phyloP scores from a whole-genome alignment of 2,888 invertebrate species.

The Allophyes oxyacanthae region DNA sequence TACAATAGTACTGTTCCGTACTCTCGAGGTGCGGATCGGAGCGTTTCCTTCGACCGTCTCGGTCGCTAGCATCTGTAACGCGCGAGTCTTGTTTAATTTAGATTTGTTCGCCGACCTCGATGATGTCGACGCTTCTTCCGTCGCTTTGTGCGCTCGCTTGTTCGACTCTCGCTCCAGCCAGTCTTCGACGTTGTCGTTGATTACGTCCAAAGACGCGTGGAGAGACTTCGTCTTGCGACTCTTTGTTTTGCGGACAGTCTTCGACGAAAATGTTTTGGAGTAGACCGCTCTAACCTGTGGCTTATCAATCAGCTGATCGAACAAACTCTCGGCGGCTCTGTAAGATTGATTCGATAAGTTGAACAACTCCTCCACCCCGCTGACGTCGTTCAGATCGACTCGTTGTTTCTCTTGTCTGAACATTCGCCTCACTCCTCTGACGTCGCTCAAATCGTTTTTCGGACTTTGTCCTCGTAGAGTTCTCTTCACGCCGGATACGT shows the following conservation, averaged over 20 bases:
- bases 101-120: conserved; percentile 49
- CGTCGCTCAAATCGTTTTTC: conserved; percentile 72
- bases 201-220: conserved; percentile 62
- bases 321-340: conserved; percentile 62
- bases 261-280: conserved; percentile 70
- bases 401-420: conserved; percentile 58
- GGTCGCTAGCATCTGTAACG: conserved; percentile 68
- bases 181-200: conserved; percentile 67
- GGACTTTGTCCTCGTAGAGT: conserved; percentile 64
- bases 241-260: conserved; percentile 48
- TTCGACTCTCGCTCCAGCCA: conserved; percentile 73
- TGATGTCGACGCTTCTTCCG: conserved; percentile 42
- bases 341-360: conserved; percentile 59
- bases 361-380: conserved; percentile 78
- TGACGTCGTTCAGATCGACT: conserved; percentile 66
- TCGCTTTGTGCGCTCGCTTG: conserved; percentile 56
- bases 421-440: conserved; percentile 71
- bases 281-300: conserved; percentile 69
- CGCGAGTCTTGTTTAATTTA: conserved; percentile 52
- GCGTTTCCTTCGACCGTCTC: conserved; percentile 67
- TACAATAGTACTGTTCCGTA: conserved; percentile 54
- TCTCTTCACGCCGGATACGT: conserved; percentile 77
- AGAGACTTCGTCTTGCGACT: conserved; percentile 61
- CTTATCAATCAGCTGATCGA: conserved; percentile 72
- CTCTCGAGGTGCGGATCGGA: conserved; percentile 59